phyloP scores from a whole-genome alignment of 2,888 invertebrate species.

The Imbricaverruca yamaguchii region DNA sequence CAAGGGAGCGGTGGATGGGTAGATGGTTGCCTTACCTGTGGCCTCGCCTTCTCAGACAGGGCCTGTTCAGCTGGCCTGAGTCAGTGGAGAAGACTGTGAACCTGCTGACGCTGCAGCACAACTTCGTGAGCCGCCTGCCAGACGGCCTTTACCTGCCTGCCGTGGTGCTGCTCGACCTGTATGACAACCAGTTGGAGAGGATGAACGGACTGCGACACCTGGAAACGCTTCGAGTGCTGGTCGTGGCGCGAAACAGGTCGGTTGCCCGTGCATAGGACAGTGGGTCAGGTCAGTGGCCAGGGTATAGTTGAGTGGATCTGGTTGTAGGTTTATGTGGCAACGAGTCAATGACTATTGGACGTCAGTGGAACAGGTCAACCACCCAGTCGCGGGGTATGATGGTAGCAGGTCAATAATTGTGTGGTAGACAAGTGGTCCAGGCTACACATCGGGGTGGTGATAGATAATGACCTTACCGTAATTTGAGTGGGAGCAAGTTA shows the following conservation, averaged over 20 bases:
- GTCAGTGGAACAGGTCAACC: too few species aligned
- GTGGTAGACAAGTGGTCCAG: too few species aligned
- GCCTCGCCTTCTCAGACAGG: not conserved
- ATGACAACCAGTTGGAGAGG: slow-evolving; percentile 87
- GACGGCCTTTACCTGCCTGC: slow-evolving; percentile 58
- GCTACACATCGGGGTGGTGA: too few species aligned
- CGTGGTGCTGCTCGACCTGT: slow-evolving; percentile 85
- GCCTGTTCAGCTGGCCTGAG: slow-evolving; percentile 5
- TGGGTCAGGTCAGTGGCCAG: too few species aligned
- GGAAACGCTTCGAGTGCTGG: slow-evolving; percentile 69
- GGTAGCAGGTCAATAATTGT: too few species aligned
- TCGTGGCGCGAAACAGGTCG: slow-evolving; percentile 85
- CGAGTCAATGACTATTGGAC: too few species aligned
- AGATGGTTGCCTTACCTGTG: too few species aligned
- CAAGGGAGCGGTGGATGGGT: too few species aligned
- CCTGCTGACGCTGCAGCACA: slow-evolving; percentile 83
- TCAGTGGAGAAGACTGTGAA: slow-evolving; percentile 49
- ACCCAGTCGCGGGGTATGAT: too few species aligned
- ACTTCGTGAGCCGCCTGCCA: slow-evolving; percentile 68
- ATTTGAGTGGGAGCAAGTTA: too few species aligned
- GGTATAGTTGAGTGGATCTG: not conserved
- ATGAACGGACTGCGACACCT: slow-evolving; percentile 69
- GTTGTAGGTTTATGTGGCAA: not conserved
- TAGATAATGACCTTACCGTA: too few species aligned
- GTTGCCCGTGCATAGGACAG: not conserved